Percentiles rank a stretch among this genome's conserved stretches.
These are phyloP conservation scores for Strigamia transsilvanica DNA, from an alignment of 2,888 invertebrate species.

Conservation along the genomic window DNA sequence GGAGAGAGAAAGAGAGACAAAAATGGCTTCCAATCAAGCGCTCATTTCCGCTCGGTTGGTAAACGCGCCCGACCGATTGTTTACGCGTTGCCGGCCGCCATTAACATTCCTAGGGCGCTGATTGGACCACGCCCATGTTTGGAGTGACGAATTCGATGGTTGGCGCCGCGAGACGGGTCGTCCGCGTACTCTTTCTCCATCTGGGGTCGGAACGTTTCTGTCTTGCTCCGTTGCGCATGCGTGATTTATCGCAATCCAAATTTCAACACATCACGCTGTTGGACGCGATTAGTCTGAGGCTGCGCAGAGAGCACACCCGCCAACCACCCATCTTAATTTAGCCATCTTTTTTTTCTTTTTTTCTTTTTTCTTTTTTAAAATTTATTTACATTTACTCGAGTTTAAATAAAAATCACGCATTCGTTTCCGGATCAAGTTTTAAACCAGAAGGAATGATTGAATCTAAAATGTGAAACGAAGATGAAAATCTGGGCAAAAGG, in stretches of 20 bases:
- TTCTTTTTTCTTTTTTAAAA: neutral
- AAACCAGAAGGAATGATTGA: neutral
- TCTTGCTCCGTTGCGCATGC: conserved; percentile 33
- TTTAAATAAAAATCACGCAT: conserved; percentile 8
- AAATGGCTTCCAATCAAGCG: conserved; percentile 42
- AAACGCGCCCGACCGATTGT: conserved; percentile 33
- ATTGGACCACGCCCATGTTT: conserved; percentile 17
- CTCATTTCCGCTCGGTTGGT: conserved; percentile 38
- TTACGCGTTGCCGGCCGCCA: conserved; percentile 37
- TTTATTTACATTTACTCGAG: too few species aligned
- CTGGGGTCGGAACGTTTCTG: conserved; percentile 33
- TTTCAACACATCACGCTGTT: conserved; percentile 51
- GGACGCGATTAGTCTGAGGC: conserved; percentile 46
- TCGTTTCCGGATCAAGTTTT: neutral
- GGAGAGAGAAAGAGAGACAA: conserved; percentile 32
- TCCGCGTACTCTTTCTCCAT: conserved; percentile 37
- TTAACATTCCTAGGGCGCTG: conserved; percentile 28
- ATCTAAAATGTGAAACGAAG: neutral
- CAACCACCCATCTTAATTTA: conserved; percentile 28
- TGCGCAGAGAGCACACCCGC: conserved; percentile 7
- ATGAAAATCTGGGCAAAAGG: conserved; percentile 1
- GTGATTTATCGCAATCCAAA: conserved; percentile 50
- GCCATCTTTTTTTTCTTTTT: neutral
- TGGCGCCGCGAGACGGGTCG: conserved; percentile 50
- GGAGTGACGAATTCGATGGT: conserved; percentile 35